Base-by-base conservation (phyloP, 2,113 vertebrate genomes). In the Oophaga pumilio region DNA sequence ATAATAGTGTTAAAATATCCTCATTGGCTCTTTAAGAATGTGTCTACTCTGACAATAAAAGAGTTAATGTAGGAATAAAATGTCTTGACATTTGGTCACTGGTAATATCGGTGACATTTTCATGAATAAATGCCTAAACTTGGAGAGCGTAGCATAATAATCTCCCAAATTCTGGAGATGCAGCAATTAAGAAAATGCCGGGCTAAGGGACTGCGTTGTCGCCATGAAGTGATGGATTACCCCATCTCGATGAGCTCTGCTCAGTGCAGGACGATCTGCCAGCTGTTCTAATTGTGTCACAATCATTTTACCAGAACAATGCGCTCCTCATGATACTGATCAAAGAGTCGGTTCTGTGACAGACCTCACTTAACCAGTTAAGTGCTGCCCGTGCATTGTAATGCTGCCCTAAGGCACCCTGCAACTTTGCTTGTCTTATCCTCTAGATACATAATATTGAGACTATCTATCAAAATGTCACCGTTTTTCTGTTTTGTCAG, bases 281-380 rank as follows among this genome's bases (percentile, higher is more conserved):
- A 88, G 86, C 86, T 88, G 86, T 76, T 88, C 86, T 83, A 88
- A 88, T 88, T 83, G 86, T 82, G 79, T 88, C 79, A 83, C 80
- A 76, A 87, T 82, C 86, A 82, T 74, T 87, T 87, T 76, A 60
- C n/a, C 79, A 74, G 79, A 87, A 87, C 86, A 74, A 74, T 87
- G 79, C 33, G 57, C 69, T 76, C 66, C 86, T 87, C 78, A 28
- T 87, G 86, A 87, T 87, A 87, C 86, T 87, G 68, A 74, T 82
- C 86, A 76, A 82, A 87, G 77, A 82, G 56, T 81, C 43, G 24
- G 4, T 24, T 73, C 28, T 82, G 78, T 87, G 66, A 74, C 66
- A 82, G 79, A 57, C 78, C 78, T 60, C 78, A 71, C 86, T 82
- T 87, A 87, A 87, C 86, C 86, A 60, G 28, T 87, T 82, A 82